Evolutionary conservation across 2,113 vertebrate species (phyloP), one percentile per base, ranked within the genome.

Genomic region (Butorides virescens): DNA sequence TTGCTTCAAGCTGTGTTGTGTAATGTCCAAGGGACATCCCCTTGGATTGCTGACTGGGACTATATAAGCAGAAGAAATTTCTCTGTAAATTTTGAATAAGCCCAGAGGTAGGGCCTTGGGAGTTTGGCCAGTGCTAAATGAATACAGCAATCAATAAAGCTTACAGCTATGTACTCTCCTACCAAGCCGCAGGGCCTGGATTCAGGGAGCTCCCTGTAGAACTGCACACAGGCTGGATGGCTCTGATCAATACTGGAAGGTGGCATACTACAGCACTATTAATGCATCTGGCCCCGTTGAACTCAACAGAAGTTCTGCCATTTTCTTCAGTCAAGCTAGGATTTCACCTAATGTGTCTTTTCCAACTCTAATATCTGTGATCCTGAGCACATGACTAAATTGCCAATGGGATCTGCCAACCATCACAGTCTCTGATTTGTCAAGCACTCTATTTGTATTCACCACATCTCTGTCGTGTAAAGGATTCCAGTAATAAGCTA

Each of bases 401-500:
- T 96, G 68, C 66, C 95, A 92, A n/a, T 73, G 61, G 81, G 71
- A 95, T 95, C 84, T 95, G 90, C 86, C 96, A 97, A 39, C 78
- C 95, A 92, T 87, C 79, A 76, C 65, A 77, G 65, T 59, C 58
- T 87, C 66, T 95, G 95, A 92, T 92, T 92, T 97, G 75, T 87
- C 93, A 94, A 93, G 74, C 58, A 81, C 77, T 80, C 78, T 95
- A 89, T 96, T 95, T 96, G 94, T 95, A 97, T 97, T 96, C 96
- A 94, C 66, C 79, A 91, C 20, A 4, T 91, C 87, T 95, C 87
- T 89, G 70, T 75, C 5, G 1, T 81, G 72, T 74, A 92, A 95
- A 95, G 90, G 90, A 97, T 96, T 97, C 88, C 81, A 88, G 77
- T 97, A 97, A 98, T 95, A 96, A 97, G 92, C 93, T 94, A 96